phyloP scores from a whole-genome alignment of 2,113 vertebrate genomes.

The Xenus cinereus region DNA sequence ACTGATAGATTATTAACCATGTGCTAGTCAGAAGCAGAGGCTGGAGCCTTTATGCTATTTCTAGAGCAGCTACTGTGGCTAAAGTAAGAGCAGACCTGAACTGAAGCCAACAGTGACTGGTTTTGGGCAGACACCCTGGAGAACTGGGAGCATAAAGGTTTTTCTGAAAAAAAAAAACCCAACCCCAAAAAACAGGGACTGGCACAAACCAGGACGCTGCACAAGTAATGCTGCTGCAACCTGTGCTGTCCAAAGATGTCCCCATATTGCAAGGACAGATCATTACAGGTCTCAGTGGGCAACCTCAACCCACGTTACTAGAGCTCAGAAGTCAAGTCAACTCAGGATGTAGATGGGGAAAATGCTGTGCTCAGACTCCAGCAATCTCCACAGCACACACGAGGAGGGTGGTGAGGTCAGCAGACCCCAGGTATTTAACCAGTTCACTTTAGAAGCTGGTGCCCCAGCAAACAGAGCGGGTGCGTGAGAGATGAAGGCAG shows the following conservation, averaged over 20 bases:
- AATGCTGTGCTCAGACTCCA: neutral
- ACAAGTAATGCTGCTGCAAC: rapidly evolving
- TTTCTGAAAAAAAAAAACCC: neutral
- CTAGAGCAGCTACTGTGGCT: neutral
- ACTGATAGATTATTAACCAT: neutral
- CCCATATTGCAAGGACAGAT: neutral
- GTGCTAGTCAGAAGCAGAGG: neutral
- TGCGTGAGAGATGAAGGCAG: neutral
- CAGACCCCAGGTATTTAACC: too few species aligned
- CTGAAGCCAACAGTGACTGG: neutral
- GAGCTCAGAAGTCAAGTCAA: neutral
- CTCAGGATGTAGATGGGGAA: neutral
- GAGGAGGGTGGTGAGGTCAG: neutral
- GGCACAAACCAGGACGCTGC: neutral
- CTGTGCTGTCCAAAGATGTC: neutral
- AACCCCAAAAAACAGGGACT: neutral
- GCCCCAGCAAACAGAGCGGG: neutral
- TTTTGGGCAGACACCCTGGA: neutral
- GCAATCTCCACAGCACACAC: neutral
- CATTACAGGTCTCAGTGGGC: neutral
- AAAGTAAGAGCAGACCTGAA: neutral
- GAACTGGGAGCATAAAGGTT: neutral
- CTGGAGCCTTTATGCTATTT: neutral
- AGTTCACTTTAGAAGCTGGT: neutral
- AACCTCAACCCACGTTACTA: neutral